These are phyloP conservation scores for Salpingus planirostris DNA, from an alignment of 2,888 invertebrate species.

Conservation along the genomic window DNA sequence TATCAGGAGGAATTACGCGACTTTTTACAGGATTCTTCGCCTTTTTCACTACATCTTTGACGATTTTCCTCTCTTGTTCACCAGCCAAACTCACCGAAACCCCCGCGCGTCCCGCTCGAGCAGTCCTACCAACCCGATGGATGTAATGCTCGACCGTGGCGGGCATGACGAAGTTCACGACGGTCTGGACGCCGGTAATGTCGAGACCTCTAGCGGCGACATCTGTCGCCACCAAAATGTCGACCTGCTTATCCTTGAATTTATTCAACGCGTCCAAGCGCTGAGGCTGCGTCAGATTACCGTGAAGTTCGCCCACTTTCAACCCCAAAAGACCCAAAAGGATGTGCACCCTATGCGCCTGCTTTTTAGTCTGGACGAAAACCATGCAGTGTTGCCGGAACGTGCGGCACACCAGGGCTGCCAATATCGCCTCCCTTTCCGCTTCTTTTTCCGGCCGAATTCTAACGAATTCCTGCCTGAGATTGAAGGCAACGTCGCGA, in stretches of 20 bases:
- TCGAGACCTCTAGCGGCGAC: slow-evolving; percentile 89
- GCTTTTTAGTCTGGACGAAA: slow-evolving; percentile 94
- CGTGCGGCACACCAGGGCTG: slow-evolving; percentile 75
- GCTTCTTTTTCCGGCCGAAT: slow-evolving; percentile 83
- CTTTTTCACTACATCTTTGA: slow-evolving; percentile 84
- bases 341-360: slow-evolving; percentile 90
- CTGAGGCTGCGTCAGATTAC: slow-evolving; percentile 92
- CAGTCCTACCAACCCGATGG: slow-evolving; percentile 92
- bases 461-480: slow-evolving; percentile 92
- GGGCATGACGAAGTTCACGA: slow-evolving; percentile 94
- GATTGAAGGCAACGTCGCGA: slow-evolving; percentile 88
- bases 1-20: slow-evolving; percentile 78
- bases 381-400: slow-evolving; percentile 89
- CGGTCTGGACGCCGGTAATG: slow-evolving; percentile 94
- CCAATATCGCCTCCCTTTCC: slow-evolving; percentile 84
- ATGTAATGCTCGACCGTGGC: slow-evolving; percentile 93
- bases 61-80: slow-evolving; percentile 81
- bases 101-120: slow-evolving; percentile 83
- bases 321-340: slow-evolving; percentile 83
- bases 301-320: slow-evolving; percentile 84
- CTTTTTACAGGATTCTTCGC: slow-evolving; percentile 81
- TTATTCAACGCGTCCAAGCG: slow-evolving; percentile 80
- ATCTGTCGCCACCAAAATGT: slow-evolving; percentile 84
- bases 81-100: slow-evolving; percentile 92
- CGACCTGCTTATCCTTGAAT: slow-evolving; percentile 78